phyloP scores from a whole-genome alignment of 2,113 vertebrate species.

The Dendrocopos noguchii region DNA sequence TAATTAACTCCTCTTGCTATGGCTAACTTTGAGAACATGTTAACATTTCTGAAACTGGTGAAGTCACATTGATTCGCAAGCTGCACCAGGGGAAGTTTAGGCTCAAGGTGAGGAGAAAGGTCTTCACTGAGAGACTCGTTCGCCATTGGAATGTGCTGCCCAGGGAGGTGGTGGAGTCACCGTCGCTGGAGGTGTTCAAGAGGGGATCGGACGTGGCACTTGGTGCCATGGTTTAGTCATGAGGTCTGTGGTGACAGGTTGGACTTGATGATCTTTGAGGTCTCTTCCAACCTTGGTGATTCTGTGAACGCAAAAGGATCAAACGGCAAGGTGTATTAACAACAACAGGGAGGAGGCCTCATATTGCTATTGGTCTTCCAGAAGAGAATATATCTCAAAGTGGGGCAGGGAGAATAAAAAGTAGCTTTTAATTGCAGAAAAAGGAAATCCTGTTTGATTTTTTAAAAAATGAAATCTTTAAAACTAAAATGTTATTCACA shows the following conservation, averaged over 20 bases:
- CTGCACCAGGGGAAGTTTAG: no score
- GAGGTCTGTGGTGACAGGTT: no score
- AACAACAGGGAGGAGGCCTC: neutral
- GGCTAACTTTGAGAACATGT: neutral
- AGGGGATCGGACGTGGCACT: no score
- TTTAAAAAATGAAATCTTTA: neutral
- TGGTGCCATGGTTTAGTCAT: no score
- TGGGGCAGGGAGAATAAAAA: neutral
- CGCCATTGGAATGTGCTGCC: no score
- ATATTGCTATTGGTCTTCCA: neutral
- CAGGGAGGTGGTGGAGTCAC: no score
- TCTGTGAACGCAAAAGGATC: neutral
- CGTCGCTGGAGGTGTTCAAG: no score
- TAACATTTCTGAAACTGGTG: neutral
- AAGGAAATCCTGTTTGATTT: conserved; percentile 21
- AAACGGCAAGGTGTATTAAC: neutral
- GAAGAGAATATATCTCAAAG: neutral
- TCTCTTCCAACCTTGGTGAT: no score
- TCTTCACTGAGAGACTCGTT: no score
- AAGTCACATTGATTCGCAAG: neutral
- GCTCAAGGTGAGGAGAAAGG: no score
- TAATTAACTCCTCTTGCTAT: neutral
- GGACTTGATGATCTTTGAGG: no score
- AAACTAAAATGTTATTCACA: neutral
- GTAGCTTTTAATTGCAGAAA: neutral